Evolutionary conservation across 2,888 invertebrate species (phyloP), one percentile per base, ranked within the genome.

Genomic region (Heliconius charithonia): DNA sequence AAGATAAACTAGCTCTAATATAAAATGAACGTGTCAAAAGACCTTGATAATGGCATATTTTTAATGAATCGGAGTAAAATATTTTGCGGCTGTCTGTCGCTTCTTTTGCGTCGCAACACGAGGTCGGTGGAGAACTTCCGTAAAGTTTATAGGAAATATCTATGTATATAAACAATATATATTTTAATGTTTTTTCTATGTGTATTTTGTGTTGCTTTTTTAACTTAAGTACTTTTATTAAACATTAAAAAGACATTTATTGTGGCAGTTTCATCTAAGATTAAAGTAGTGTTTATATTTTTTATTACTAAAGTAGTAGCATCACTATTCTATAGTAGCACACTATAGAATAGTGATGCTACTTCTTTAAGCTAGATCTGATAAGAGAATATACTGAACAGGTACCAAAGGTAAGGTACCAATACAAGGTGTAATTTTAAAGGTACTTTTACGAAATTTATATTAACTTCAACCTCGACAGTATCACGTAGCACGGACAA

Each of bases 1-100:
- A 86, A 85, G 87, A 90, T 87, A 90, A 90, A 90, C 86, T 81
- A 84, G 82, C 84, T 83, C 85, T 86, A 87, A 92, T 92, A 92
- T 90, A 90, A 90, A 88, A 84, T 83, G 83, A 87, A 87, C 89
- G 89, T 89, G 93, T 92, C 91, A 92, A 91, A n/a, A 90, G 92
- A 92, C 93, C 93, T 94, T 93, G 93, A 93, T 93, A 90, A 85
- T 91, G 90, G 87, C 87, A 89, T 85, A 85, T 87, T 74, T 74
- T 32, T 85, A 89, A 89, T 88, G 83, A 88, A 89, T 87, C 85
- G 86, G 86, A 88, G 91, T 90, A 88, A 90, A 83, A 87, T 87
- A 87, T 90, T 90, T 90, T 86, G 90, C 89, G 86, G 85, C 83
- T 85, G 86, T 84, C 79, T 83, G 84, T 84, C 84, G 83, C 83